Evolutionary conservation across 37 sponge, comb jelly and placozoan species (phyloP), one percentile per base, ranked within the genome.

Genomic region (Trichoplax adhaerens): DNA sequence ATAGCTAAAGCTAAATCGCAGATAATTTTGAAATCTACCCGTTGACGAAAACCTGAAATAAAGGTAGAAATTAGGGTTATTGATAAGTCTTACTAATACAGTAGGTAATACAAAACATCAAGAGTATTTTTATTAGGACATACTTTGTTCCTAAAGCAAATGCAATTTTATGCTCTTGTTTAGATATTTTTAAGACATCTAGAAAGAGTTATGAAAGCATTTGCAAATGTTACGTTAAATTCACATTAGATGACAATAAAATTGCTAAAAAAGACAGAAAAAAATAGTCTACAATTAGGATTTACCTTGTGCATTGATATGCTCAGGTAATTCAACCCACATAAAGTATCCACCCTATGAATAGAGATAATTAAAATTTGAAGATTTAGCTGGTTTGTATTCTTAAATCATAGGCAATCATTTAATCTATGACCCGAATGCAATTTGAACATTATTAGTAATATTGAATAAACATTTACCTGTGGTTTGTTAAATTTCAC

Each of bases 281-380:
- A 54, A 29, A 65, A 65, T 5, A 48, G 50, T 53, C 8, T 2
- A 77, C 59, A 46, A 73, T 10, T 57, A 47, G 56, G 52, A 73
- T 74, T 73, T 50, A 86, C 87, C 83, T 68, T 58, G 48, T 3
- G 68, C 83, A 56, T 72, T 52, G 55, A 82, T 4, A 1, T 73
- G 69, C 8, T 65, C 58, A 46, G 86, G 86, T 1, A 86, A 83
- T 29, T 65, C 65, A 12, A 86, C 50, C 86, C 86, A 86, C 8
- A 81, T 46, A 54, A 82, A 86, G 53, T 82, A 86, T 1, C 87
- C 87, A 63, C 87, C 87, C 83, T 86, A 53, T 4, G 59, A 52
- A 57, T 64, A 1, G 48, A 63, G 0, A 66, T 5, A 77, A 49
- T 5, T n/a, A 66, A 29, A 29, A 29, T 29, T 29, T 29, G 29